Percentiles rank a stretch among this genome's conserved stretches.
These are phyloP conservation scores for Liparis tanakae DNA, from an alignment of 2,797 vertebrate genomes.

Conservation along the genomic window DNA sequence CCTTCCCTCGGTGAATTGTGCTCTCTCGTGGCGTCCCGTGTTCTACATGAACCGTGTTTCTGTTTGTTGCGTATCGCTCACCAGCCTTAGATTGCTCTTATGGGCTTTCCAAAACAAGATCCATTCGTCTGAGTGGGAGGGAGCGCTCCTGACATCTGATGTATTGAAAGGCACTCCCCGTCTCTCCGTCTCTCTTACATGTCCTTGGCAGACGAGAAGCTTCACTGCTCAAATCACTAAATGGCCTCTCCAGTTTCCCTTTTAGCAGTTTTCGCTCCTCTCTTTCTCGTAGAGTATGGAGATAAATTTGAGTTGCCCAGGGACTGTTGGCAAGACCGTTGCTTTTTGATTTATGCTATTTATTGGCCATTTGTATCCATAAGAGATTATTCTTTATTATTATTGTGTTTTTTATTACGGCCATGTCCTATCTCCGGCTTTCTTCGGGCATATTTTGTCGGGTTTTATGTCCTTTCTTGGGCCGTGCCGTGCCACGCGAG, in stretches of 20 bases:
- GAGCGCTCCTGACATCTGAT: constrained; percentile 76
- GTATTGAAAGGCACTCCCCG: constrained; percentile 75
- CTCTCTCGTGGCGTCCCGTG: not conserved
- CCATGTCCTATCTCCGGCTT: constrained; percentile 56
- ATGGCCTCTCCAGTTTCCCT: constrained; percentile 80
- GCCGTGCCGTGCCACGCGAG: constrained; percentile 40
- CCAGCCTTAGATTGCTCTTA: constrained; percentile 60
- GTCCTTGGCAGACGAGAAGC: constrained; percentile 86
- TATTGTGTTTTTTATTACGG: constrained; percentile 74
- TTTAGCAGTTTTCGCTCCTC: constrained; percentile 73
- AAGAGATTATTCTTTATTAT: constrained; percentile 80
- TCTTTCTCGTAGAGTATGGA: constrained; percentile 81
- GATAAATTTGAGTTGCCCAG: constrained; percentile 85
- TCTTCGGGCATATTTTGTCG: constrained; percentile 53
- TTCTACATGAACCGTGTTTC: constrained; percentile 33
- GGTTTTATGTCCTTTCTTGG: constrained; percentile 61
- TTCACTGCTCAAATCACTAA: constrained; percentile 84
- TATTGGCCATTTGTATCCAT: constrained; percentile 77
- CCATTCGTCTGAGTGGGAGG: constrained; percentile 72
- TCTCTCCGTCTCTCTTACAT: constrained; percentile 84
- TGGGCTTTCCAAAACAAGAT: constrained; percentile 69
- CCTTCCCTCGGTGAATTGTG: constrained; percentile 4
- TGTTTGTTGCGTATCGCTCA: constrained; percentile 36
- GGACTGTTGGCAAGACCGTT: constrained; percentile 73
- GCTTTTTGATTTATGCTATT: constrained; percentile 80